Percentiles rank a stretch among this genome's conserved stretches.
Conservation (phyloP, 2,113 vertebrate species). For the Microcebus murinus region DNA sequence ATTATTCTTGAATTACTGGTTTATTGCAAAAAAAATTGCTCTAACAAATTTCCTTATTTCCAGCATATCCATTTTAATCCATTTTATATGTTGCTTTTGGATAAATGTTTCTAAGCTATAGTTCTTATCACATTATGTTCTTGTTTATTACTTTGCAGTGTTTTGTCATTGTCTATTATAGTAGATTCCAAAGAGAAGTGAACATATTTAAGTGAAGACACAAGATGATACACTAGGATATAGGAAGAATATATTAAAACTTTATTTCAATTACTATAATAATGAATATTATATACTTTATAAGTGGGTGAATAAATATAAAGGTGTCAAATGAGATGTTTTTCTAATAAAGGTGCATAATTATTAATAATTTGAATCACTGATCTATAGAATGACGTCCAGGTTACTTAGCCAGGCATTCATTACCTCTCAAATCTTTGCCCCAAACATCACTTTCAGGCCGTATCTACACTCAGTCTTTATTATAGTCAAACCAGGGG, state of each 20-base stretch:
- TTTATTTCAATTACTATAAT: neutral
- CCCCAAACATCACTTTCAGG: neutral
- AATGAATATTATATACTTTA: neutral
- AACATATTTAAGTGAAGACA: neutral
- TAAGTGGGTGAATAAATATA: neutral
- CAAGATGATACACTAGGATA: neutral
- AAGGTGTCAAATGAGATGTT: neutral
- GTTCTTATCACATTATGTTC: neutral
- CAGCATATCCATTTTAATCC: neutral
- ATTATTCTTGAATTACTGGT: neutral
- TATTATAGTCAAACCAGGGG: neutral
- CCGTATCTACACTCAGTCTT: neutral
- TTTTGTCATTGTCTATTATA: neutral
- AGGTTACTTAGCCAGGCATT: neutral
- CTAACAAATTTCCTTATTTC: neutral
- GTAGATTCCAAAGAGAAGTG: neutral
- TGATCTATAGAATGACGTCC: neutral
- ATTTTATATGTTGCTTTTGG: neutral
- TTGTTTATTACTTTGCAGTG: constrained; percentile 17
- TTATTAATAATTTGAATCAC: neutral
- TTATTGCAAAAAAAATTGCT: neutral
- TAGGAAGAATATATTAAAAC: neutral
- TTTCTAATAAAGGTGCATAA: neutral
- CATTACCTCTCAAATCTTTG: neutral
- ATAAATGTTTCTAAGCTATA: neutral